These are phyloP conservation scores for Macroglossus sobrinus DNA, from an alignment of 2,113 vertebrate species.

Conservation along the genomic window DNA sequence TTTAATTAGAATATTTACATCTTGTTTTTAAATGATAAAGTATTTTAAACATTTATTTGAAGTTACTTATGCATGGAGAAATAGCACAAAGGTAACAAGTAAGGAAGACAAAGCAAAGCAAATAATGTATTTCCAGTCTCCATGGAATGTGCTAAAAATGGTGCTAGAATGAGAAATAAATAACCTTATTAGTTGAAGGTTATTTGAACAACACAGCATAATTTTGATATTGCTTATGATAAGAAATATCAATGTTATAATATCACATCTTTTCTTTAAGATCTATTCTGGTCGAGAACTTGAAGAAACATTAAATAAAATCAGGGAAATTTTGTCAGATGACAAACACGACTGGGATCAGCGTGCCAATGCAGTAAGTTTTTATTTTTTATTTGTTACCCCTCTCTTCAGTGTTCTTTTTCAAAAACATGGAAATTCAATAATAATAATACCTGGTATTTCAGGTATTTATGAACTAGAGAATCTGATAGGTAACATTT, in stretches of 20 bases:
- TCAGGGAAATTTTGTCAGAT: conserved; percentile 97
- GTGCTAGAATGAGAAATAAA: neutral
- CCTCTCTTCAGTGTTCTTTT: neutral
- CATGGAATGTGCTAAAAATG: neutral
- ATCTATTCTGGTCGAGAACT: conserved; percentile 97
- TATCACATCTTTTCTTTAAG: conserved; percentile 77
- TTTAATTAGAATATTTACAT: neutral
- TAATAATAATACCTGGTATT: neutral
- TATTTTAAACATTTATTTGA: conserved; percentile 20
- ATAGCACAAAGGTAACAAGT: neutral
- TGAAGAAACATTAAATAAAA: conserved; percentile 98
- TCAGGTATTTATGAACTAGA: neutral
- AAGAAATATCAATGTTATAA: conserved; percentile 31
- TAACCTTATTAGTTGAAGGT: neutral
- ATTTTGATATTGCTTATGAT: neutral
- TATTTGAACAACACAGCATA: neutral
- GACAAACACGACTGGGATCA: conserved; percentile 99
- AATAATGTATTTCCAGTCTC: neutral
- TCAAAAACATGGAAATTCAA: neutral
- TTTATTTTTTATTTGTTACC: neutral
- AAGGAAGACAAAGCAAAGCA: neutral
- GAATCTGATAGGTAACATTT: neutral
- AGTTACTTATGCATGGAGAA: neutral
- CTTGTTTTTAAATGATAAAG: conserved; percentile 14
- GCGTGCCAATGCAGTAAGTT: conserved; percentile 90